Base-by-base conservation (phyloP, 2,888 invertebrate genomes). In the Sinopyrophorus schimmeli region DNA sequence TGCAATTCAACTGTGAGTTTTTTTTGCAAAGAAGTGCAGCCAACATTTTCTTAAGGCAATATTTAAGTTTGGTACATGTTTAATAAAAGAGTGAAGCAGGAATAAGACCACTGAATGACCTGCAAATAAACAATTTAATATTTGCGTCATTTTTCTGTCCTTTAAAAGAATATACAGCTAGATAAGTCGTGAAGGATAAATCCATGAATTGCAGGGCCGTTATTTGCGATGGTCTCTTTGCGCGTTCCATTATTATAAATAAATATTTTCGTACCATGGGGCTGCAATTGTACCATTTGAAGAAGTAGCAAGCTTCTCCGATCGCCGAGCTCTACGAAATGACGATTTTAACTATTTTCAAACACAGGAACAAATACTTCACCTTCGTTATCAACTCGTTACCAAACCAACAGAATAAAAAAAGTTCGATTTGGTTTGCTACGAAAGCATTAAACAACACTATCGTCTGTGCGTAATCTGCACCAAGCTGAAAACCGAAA, bases 171-270 rank as follows among this genome's bases (percentile, higher is more conserved):
- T 44, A 32, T 47, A 54, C 54, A n/a, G 35, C 21, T 16, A 10
- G 30, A 26, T 43, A 40, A 3, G 51, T 18, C 10, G 21, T 12
- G 24, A 54, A 20, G 2, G 51, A 51, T n/a, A 51, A 16, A 5
- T 23, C 32, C 1, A 47, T 39, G 11, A 48, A 31, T 17, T 44
- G 47, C 6, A 47, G 17, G 7, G 43, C 12, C 24, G 35, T 47
- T 23, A 54, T 44, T 6, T 14, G 21, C 11, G 48, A 21, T 2
- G 54, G 54, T 30, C 34, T 32, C 26, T 58, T 58, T 7, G 56
- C 48, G 14, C 56, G 46, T 37, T 58, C 56, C 58, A 58, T 58
- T n/a, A 56, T 53, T 12, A 56, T 24, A 5, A 56, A 35, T 9
- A 58, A n/a, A 12, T 37, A 37, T 32, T 43, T 42, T 12, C 43